Evolutionary conservation across 2,797 vertebrate species (phyloP).

Genomic region (Knipowitschia caucasica): DNA sequence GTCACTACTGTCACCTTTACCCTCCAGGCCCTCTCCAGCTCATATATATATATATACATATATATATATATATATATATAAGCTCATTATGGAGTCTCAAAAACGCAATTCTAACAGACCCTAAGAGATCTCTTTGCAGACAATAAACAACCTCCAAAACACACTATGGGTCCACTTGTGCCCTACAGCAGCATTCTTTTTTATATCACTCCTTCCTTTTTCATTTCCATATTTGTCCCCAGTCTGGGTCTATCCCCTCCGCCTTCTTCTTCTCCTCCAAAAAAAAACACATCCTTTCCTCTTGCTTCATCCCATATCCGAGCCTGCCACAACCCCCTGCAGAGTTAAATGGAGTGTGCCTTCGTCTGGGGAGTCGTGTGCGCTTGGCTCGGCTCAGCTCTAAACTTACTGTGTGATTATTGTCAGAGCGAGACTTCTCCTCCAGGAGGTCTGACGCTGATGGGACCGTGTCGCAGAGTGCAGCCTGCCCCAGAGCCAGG

Average conservation of each 20-base stretch:
- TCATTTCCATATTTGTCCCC: conserved; percentile 54
- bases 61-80: too few species aligned
- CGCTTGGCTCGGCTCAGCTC: conserved; percentile 66
- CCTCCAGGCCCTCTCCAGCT: too few species aligned
- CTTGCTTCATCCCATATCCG: conserved; percentile 61
- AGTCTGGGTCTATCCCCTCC: conserved; percentile 39
- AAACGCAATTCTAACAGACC: too few species aligned
- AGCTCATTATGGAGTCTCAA: too few species aligned
- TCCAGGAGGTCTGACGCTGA: conserved; percentile 65
- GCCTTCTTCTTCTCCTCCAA: conserved; percentile 13
- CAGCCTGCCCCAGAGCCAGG: conserved; percentile 49
- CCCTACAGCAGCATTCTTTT: conserved; percentile 40
- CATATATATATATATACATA: too few species aligned
- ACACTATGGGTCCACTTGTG: conserved; percentile 33
- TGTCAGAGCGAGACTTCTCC: conserved; percentile 66
- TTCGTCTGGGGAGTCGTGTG: conserved; percentile 61
- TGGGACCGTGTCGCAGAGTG: conserved; percentile 68
- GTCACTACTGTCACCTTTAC: too few species aligned
- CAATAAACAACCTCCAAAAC: background rate
- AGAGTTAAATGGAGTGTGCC: conserved; percentile 77
- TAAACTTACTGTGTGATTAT: conserved; percentile 76
- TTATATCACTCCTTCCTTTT: conserved; percentile 32
- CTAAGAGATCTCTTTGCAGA: conserved; percentile 16
- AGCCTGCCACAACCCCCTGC: conserved; percentile 58
- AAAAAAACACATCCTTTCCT: conserved; percentile 47